phyloP scores from a whole-genome alignment of 2,888 invertebrate genomes.

The Troides aeacus region DNA sequence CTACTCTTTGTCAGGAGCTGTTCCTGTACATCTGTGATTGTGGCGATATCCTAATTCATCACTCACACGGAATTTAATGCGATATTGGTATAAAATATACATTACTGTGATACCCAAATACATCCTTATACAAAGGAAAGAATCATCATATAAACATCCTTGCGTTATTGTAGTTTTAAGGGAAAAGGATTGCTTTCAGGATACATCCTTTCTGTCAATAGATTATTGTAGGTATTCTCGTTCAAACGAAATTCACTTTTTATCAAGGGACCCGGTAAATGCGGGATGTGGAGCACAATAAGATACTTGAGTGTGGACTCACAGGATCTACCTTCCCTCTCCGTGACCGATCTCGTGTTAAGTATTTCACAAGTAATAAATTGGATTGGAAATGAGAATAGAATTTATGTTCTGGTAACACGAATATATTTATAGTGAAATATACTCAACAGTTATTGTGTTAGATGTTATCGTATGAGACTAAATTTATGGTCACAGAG shows the following conservation, averaged over 20 bases:
- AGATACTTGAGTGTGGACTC: background rate
- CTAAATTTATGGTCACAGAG: background rate
- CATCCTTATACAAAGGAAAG: background rate
- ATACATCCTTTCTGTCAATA: background rate
- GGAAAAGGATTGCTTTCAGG: background rate
- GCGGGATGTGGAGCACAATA: background rate
- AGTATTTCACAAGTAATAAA: background rate
- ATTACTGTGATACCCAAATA: background rate
- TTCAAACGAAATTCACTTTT: background rate
- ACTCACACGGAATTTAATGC: no score
- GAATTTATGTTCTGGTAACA: background rate
- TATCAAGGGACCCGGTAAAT: background rate
- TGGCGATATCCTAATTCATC: no score
- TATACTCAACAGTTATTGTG: background rate
- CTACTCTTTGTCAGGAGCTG: no score
- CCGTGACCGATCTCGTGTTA: background rate
- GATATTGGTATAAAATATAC: background rate
- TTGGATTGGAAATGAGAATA: background rate
- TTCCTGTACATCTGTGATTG: no score
- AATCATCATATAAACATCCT: no score
- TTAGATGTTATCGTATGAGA: conserved; percentile 1
- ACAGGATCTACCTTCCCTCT: background rate
- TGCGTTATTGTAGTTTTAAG: background rate
- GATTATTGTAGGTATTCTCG: background rate
- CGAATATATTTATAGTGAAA: conserved; percentile 2